Evolutionary conservation across 2,797 vertebrate species (phyloP), one percentile per base, ranked within the genome.

Genomic region (Anabacerthia variegaticeps): DNA sequence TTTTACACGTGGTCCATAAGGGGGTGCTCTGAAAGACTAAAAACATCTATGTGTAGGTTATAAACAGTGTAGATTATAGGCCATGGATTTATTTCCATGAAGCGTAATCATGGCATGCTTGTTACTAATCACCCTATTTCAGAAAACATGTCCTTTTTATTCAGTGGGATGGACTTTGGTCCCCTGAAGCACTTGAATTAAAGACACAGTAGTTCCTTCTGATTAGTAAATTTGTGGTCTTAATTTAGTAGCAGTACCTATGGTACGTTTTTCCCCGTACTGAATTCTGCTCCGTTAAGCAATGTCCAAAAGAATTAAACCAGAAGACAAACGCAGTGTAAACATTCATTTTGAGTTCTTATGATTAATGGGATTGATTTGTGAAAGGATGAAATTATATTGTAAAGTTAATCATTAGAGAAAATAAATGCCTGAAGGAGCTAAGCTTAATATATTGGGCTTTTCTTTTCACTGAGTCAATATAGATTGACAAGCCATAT

Each of bases 311-410:
- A 65, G 36, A 67, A 41, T 91, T 95, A 95, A 94, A 67, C 12
- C 49, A 72, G 78, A 65, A 73, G 52, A 74, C 63, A 88, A 82
- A 89, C 58, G 49, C 54, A 85, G 18, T 21, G 54, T 68, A 92
- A 95, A 91, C 23, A 74, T 62, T 75, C 5, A 68, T 91, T 95
- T 48, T 72, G 69, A 94, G 46, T 85, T 92, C 75, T 85, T 93
- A 91, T 88, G 90, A 93, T 95, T 94, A 93, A 92, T 72, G 27
- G 7, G n/a, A 96, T 94, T 95, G 95, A 93, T 96, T 96, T 92
- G 69, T 86, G 63, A 96, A 95, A 85, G 66, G 66, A 69, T 69
- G 54, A 94, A 94, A 95, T 95, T 96, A 92, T 95, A 79, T 85
- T 86, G 75, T 89, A 86, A 95, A 86, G 39, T 93, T 97, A 93